Evolutionary conservation across 2,888 invertebrate genomes (phyloP), one percentile per base, ranked within the genome.

Genomic region (Eretmocerus hayati): DNA sequence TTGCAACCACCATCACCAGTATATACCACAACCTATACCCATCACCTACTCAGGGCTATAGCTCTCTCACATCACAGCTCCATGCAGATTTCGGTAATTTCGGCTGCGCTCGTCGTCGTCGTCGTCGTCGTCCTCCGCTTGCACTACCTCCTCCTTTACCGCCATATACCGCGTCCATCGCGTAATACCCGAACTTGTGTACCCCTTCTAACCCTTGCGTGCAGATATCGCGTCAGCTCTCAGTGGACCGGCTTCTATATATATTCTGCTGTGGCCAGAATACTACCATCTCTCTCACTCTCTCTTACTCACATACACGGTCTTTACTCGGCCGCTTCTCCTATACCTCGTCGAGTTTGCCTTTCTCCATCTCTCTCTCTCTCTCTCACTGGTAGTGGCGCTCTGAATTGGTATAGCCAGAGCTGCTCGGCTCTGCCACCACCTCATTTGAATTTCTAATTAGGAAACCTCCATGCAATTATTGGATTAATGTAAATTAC

Each of bases 401-500:
- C 58, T 63, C 61, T 61, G 67, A 66, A 68, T 69, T 70, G 68
- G 66, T 69, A n/a, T n/a, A 68, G 67, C 43, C 39, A 13, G 61
- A 58, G 65, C 64, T 80, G n/a, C n/a, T n/a, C n/a, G n/a, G n/a
- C n/a, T n/a, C n/a, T n/a, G 81, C 81, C 82, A 81, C 82, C 83
- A 83, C 81, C 85, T 85, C 84, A 85, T 85, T 86, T 86, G 86
- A 86, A 86, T 86, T 85, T 86, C 85, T 86, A 86, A 86, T 85
- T 85, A 86, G 85, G 84, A 84, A 84, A 85, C 85, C 85, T 84
- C 85, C 85, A 84, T 85, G 86, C 86, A 87, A 86, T 87, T 87
- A 87, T 87, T 87, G 86, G 87, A 86, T 86, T 86, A 86, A 87
- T 87, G 86, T 86, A 85, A 85, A 85, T 85, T 84, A 86, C 85